phyloP scores from a whole-genome alignment of 2,888 invertebrate genomes.

The Diloba caeruleocephala region DNA sequence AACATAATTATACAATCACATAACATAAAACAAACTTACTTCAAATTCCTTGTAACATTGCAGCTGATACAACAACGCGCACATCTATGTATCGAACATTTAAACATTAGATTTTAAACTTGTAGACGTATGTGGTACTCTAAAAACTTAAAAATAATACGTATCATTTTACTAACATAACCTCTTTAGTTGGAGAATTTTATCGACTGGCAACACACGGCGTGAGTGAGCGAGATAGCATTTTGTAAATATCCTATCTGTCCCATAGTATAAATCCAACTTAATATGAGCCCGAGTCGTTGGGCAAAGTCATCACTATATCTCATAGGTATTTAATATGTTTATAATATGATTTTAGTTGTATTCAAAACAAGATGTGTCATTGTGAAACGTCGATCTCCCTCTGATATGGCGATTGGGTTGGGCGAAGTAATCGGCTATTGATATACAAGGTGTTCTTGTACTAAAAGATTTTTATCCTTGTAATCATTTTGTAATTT shows the following conservation, averaged over 20 bases:
- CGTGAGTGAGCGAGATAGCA: conserved; percentile 82
- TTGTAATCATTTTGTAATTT: conserved; percentile 2
- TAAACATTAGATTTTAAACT: conserved; percentile 66
- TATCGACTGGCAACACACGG: conserved; percentile 68
- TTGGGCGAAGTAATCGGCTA: conserved; percentile 48
- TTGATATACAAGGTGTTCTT: neutral
- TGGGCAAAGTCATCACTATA: conserved; percentile 86
- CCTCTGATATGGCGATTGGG: conserved; percentile 65
- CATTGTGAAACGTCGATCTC: conserved; percentile 75
- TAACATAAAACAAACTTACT: neutral
- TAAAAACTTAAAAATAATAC: conserved; percentile 43
- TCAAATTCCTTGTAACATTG: conserved; percentile 37
- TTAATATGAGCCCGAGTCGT: conserved; percentile 72
- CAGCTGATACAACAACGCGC: conserved; percentile 30
- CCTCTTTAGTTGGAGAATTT: conserved; percentile 28
- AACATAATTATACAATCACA: neutral
- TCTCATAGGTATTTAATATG: conserved; percentile 89
- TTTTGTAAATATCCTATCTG: conserved; percentile 86
- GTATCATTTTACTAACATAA: conserved; percentile 39
- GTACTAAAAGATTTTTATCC: conserved; percentile 2
- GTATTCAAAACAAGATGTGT: conserved; percentile 79
- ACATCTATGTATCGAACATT: conserved; percentile 57
- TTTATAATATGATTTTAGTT: conserved; percentile 80
- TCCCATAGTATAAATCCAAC: conserved; percentile 86
- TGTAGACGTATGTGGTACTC: conserved; percentile 52